Base-by-base conservation (phyloP, 1,140 invertebrate genomes). In the Atta cephalotes region DNA sequence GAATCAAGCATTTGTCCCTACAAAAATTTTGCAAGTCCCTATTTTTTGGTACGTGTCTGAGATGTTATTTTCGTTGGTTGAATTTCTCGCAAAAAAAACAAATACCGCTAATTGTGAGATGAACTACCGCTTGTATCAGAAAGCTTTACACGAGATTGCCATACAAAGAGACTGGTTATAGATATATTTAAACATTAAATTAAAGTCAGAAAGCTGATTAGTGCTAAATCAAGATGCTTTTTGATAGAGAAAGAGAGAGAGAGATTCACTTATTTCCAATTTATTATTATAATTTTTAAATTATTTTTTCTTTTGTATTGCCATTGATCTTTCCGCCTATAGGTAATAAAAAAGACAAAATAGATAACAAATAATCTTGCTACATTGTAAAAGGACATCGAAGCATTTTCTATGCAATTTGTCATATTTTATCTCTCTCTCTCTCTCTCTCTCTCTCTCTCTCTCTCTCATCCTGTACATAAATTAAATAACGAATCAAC, bases 1-100 rank as follows among this genome's bases (percentile, higher is more conserved):
- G 68, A 82, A 74, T 82, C 80, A 10, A 25, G 51, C 49, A 56
- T 82, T 84, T 84, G 39, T 62, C 39, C 56, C 80, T 62, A 70
- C 56, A 84, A 84, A 84, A 84, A 62, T 51, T 39, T 51, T 39
- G 49, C 21, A 25, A 35, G 51, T 60, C 25, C 35, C 25, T 82
- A 72, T 1, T 60, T 74, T 60, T 71, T 72, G 35, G 14, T 31
- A 31, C 35, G 18, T 53, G 66, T 72, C 25, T n/a, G 56, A 84
- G n/a, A 35, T 35, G 70, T n/a, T 84, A 84, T 84, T 81, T 81
- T 51, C 31, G 16, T 81, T 49, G 35, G 51, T 35, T 66, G 21
- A 28, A 21, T 71, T 71, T 81, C 49, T 49, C 31, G 16, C 14
- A 45, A 31, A 31, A 31, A 31, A 31, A 31, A 31, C 51, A 70